Percentiles rank a stretch among this genome's conserved stretches.
Conservation (phyloP, 2,797 vertebrate species). For the Myotis vivesi region DNA sequence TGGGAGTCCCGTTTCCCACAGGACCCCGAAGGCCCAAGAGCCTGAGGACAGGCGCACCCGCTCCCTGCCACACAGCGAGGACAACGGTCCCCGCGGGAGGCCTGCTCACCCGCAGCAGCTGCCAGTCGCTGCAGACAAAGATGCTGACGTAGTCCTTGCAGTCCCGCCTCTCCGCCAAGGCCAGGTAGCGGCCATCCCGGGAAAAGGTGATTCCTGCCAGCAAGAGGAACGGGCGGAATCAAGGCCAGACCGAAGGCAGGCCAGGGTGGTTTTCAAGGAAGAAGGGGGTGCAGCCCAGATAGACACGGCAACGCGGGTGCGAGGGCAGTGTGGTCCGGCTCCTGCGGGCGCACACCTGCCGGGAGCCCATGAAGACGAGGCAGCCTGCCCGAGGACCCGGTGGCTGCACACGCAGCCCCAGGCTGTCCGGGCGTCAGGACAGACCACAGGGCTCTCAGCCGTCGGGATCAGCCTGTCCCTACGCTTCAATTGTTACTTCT, state of each 20-base stretch:
- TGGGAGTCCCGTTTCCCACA: background rate
- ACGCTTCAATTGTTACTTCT: background rate
- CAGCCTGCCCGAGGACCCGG: background rate
- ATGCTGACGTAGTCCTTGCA: slow-evolving; percentile 96
- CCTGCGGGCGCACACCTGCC: background rate
- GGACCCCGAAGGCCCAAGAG: background rate
- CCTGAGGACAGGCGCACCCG: background rate
- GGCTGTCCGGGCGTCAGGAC: background rate
- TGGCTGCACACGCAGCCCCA: too few species aligned
- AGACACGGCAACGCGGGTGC: background rate
- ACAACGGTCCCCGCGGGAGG: rapidly evolving
- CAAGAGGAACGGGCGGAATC: rapidly evolving
- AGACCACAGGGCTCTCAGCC: rapidly evolving
- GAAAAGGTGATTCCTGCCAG: slow-evolving; percentile 92
- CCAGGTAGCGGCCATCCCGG: slow-evolving; percentile 94
- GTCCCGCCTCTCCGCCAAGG: slow-evolving; percentile 94
- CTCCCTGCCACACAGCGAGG: background rate
- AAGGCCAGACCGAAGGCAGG: rapidly evolving
- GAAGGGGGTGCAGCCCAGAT: background rate
- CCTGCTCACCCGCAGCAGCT: slow-evolving; percentile 92
- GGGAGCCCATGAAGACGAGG: background rate
- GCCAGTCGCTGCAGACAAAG: slow-evolving; percentile 98
- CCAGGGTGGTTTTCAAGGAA: background rate
- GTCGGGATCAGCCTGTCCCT: background rate
- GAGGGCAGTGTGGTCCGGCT: background rate